Conservation (phyloP, 2,888 invertebrate genomes). For the Poecilobothrus nobilitatus region DNA sequence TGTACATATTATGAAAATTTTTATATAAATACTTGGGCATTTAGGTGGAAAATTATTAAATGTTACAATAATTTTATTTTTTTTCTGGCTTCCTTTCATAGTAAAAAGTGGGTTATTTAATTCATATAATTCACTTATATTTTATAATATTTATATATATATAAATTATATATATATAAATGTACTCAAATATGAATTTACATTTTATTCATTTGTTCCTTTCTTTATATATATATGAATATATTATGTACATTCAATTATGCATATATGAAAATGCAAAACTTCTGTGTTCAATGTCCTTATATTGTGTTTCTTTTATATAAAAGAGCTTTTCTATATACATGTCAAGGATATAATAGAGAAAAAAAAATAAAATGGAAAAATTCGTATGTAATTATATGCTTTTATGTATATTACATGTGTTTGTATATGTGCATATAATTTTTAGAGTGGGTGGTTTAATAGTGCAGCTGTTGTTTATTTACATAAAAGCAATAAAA, state of each 20-base stretch:
- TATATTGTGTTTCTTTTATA: not conserved
- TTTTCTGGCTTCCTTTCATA: not conserved
- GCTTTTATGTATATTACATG: not conserved
- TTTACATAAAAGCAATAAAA: not conserved
- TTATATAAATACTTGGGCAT: no score
- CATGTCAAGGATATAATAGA: no score
- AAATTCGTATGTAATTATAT: no score
- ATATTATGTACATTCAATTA: no score
- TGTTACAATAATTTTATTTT: no score
- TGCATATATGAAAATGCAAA: no score
- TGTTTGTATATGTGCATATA: not conserved
- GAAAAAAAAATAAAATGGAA: no score
- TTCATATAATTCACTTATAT: not conserved
- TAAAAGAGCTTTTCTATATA: not conserved
- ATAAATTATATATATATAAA: not conserved
- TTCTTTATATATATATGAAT: no score
- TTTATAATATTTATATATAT: not conserved
- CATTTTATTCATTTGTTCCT: no score
- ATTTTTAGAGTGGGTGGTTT: not conserved
- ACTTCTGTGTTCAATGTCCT: not conserved
- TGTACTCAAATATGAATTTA: not conserved
- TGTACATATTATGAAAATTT: no score
- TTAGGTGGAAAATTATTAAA: no score
- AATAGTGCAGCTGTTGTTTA: slow-evolving; percentile 6
- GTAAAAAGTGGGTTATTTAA: not conserved